phyloP scores from a whole-genome alignment of 2,888 invertebrate genomes.

The Gymnosoma rotundatum region DNA sequence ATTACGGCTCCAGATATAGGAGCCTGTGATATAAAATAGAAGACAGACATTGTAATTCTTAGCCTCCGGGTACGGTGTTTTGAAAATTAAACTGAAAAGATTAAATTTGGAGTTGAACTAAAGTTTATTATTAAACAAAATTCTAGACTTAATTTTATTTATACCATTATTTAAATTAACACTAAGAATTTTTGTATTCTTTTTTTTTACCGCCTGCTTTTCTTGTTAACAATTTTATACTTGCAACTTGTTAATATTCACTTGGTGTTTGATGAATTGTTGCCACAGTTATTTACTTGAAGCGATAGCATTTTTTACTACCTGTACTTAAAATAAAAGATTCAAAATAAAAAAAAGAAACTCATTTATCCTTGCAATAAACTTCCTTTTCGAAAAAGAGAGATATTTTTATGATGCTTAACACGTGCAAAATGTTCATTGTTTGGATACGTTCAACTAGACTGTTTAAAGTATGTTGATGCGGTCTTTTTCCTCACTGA shows the following conservation, averaged over 20 bases:
- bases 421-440: background rate
- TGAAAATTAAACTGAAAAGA: too few species aligned
- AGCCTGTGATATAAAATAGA: too few species aligned
- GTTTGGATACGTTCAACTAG: background rate
- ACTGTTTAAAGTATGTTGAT: background rate
- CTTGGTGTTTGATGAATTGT: conserved; percentile 56
- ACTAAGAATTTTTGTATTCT: background rate
- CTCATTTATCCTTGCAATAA: too few species aligned
- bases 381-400: too few species aligned
- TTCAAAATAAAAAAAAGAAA: background rate
- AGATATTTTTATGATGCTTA: too few species aligned
- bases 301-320: background rate
- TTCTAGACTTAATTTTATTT: too few species aligned
- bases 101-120: too few species aligned
- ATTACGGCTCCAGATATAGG: too few species aligned
- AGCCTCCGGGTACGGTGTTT: too few species aligned
- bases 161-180: too few species aligned
- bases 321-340: background rate
- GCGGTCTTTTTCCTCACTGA: background rate
- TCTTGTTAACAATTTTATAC: background rate
- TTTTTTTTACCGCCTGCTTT: background rate
- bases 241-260: conserved; percentile 44
- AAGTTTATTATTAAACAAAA: too few species aligned
- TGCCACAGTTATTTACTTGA: conserved; percentile 50
- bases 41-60: too few species aligned